Base-by-base conservation (phyloP, 2,888 invertebrate genomes). In the Odontocerum albicorne region DNA sequence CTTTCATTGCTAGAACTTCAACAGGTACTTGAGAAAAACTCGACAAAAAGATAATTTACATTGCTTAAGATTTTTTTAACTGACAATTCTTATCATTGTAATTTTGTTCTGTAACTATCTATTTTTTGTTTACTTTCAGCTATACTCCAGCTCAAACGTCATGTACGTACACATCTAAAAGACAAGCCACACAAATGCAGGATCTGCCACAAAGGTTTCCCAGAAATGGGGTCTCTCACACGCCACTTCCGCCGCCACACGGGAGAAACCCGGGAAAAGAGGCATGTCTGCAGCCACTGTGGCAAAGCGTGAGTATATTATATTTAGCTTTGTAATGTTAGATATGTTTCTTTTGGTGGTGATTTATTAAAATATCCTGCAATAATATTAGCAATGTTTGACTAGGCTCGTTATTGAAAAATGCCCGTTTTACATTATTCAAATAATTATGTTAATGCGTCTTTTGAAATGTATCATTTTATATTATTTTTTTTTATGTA, bases 161-260 rank as follows among this genome's bases (percentile, higher is more conserved):
- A 83, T 66, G 67, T 81, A 4, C 71, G 73, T 42, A 74, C 75
- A 0, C 82, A 82, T 67, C 77, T 80, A 75, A 63, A 72, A 43
- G 65, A 70, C 38, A 80, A 79, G 66, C 76, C 76, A 8, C 75
- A 75, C 65, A 59, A 73, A 50, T 82, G 83, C 63, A 71, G 67
- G 21, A 59, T 64, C 27, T 83, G 83, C 66, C 70, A 68, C 43
- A 79, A 80, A 63, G 67, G 72, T 36, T 83, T 81, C 68, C 70
- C 75, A 1, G 83, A 83, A 66, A 69, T 70, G 59, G 75, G 74
- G 64, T 78, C 80, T 27, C 65, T 82, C 62, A 70, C 72, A 1
- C 69, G 81, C 1, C 83, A 83, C 66, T 63, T 66, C 59, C 73
- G 77, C 56, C 73, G 74, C 2, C 83, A 83, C 68, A 74, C 79